Evolutionary conservation across 1,140 invertebrate species (phyloP).

Genomic region (Caenorhabditis remanei): DNA sequence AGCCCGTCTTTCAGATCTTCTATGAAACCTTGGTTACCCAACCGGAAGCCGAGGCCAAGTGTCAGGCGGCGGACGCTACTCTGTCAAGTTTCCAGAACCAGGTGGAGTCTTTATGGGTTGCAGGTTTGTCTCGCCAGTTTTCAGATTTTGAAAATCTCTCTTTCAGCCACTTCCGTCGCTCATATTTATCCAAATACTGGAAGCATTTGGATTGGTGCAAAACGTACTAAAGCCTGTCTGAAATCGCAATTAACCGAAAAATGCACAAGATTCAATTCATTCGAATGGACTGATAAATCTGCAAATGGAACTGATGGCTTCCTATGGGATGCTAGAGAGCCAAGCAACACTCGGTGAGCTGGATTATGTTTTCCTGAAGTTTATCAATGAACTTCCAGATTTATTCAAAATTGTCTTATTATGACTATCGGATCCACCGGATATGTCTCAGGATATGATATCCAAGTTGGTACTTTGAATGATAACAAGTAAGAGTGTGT

Average conservation of each 20-base stretch:
- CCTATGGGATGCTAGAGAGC: background rate
- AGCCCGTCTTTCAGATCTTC: background rate
- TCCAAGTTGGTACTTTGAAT: background rate
- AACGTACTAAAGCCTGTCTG: background rate
- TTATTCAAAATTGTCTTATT: background rate
- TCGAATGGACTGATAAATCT: constrained; percentile 32
- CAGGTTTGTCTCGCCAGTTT: background rate
- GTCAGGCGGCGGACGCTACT: background rate
- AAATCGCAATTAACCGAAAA: background rate
- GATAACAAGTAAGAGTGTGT: background rate
- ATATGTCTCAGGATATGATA: background rate
- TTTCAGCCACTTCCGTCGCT: background rate
- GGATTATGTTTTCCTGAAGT: background rate
- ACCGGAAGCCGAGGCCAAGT: background rate
- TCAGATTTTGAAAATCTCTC: background rate
- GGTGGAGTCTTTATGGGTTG: background rate
- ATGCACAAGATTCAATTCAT: background rate
- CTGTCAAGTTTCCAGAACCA: constrained; percentile 18
- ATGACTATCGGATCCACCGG: background rate
- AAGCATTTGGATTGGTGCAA: background rate
- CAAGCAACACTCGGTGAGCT: background rate
- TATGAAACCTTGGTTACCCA: background rate
- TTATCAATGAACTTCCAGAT: background rate
- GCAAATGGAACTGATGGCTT: background rate
- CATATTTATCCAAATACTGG: background rate